Conservation (phyloP, 2,888 invertebrate species). For the Napeogenes inachia region DNA sequence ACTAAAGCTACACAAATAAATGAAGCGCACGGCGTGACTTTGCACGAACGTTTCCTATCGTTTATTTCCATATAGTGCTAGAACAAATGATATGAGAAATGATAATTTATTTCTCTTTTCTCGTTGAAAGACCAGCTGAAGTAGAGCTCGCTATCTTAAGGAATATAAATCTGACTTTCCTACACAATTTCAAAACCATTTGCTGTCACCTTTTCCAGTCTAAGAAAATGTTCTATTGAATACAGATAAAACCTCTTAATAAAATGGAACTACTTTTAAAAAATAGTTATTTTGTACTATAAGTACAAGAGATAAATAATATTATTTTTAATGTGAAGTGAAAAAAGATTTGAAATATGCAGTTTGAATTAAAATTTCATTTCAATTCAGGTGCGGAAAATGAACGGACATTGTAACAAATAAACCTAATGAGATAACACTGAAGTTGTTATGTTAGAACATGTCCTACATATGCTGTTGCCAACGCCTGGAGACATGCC, state of each 20-base stretch:
- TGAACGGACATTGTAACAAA: conserved; percentile 20
- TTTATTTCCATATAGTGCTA: conserved; percentile 11
- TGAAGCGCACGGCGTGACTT: conserved; percentile 23
- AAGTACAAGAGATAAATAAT: no score
- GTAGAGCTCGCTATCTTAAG: background rate
- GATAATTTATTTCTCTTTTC: conserved; percentile 19
- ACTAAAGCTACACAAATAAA: conserved; percentile 22
- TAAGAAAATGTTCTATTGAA: conserved; percentile 2
- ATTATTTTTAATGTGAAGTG: no score
- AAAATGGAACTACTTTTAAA: background rate
- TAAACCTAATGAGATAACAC: conserved; percentile 41
- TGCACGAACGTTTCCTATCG: conserved; percentile 10
- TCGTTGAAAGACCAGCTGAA: background rate
- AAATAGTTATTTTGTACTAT: background rate
- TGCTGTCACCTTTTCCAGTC: conserved; percentile 7
- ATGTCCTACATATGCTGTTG: conserved; percentile 57
- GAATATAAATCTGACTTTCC: conserved; percentile 3
- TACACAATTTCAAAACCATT: conserved; percentile 11
- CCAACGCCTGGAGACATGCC: conserved; percentile 60
- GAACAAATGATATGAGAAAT: conserved; percentile 24
- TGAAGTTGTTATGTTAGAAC: conserved; percentile 49
- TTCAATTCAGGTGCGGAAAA: no score
- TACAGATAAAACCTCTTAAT: background rate
- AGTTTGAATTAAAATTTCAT: no score
- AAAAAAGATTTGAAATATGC: no score